Percentiles rank a stretch among this genome's conserved stretches.
These are phyloP conservation scores for Oxyruncus cristatus DNA, from an alignment of 2,113 vertebrate genomes.

Conservation along the genomic window DNA sequence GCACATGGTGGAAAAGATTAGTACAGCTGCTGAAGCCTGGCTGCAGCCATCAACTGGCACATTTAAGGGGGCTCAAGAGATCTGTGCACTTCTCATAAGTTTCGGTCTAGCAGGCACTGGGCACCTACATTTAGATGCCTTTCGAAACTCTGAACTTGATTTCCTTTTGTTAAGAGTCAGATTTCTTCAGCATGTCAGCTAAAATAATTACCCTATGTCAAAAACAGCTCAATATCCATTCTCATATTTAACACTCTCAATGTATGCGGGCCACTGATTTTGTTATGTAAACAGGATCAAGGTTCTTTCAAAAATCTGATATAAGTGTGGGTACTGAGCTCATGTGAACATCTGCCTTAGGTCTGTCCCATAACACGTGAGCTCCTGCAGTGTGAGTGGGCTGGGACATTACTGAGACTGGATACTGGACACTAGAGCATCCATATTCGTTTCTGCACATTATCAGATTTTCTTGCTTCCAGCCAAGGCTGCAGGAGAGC, in stretches of 20 bases:
- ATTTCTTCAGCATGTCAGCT: neutral
- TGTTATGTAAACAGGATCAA: neutral
- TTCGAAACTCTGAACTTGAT: neutral
- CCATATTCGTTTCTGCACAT: neutral
- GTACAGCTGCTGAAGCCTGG: neutral
- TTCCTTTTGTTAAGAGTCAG: neutral
- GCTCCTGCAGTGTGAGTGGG: neutral
- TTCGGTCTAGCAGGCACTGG: neutral
- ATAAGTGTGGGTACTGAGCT: neutral
- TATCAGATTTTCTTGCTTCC: neutral
- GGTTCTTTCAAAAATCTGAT: neutral
- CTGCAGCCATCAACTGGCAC: neutral
- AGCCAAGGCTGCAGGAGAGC: neutral
- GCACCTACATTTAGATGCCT: neutral
- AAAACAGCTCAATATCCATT: neutral
- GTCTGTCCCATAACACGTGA: neutral
- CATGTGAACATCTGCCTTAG: neutral
- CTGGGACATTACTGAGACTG: neutral
- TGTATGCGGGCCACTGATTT: neutral
- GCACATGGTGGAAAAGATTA: neutral
- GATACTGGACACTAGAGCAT: neutral
- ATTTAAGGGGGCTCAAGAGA: neutral
- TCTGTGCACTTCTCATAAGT: neutral
- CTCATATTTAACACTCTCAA: neutral
- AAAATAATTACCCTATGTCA: neutral